A percentile compares a stretch with the other conserved stretches of the same genome.
These are phyloP conservation scores for Ferrisia virgata DNA, from an alignment of 2,888 invertebrate species.

Conservation along the genomic window DNA sequence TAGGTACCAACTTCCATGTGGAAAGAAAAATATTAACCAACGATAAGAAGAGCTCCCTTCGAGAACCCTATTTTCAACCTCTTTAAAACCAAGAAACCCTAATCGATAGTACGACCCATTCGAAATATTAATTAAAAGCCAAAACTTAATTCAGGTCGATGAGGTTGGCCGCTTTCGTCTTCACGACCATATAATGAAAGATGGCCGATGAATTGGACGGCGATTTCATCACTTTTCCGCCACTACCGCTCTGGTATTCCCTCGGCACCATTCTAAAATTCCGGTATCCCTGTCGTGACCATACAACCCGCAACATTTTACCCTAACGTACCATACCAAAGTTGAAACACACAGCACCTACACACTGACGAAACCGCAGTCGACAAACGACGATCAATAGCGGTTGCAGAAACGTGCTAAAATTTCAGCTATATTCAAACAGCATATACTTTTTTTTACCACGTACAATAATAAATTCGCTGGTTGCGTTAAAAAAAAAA, in stretches of 20 bases:
- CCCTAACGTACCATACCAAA: neutral
- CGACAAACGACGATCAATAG: conserved; percentile 26
- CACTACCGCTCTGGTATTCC: neutral
- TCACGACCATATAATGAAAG: conserved; percentile 10
- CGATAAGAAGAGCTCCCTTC: neutral
- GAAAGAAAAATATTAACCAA: too few relatives aligned
- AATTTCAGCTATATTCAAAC: neutral
- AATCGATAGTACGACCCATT: neutral
- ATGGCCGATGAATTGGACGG: conserved; percentile 10
- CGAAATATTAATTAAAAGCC: conserved; percentile 17
- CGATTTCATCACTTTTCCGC: conserved; percentile 4
- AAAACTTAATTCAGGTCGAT: conserved; percentile 6
- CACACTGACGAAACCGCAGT: neutral
- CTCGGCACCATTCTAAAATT: neutral
- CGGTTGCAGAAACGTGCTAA: neutral
- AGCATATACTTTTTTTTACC: neutral
- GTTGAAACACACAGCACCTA: neutral
- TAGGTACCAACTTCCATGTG: too few relatives aligned
- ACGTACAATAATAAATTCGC: neutral
- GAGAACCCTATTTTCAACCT: neutral
- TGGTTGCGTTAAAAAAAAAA: neutral
- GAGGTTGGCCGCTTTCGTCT: neutral
- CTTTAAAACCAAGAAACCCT: neutral
- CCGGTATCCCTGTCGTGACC: neutral
- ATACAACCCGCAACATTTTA: neutral